Evolutionary conservation across 1,140 invertebrate genomes (phyloP).

Genomic region (Sycophila sp.): DNA sequence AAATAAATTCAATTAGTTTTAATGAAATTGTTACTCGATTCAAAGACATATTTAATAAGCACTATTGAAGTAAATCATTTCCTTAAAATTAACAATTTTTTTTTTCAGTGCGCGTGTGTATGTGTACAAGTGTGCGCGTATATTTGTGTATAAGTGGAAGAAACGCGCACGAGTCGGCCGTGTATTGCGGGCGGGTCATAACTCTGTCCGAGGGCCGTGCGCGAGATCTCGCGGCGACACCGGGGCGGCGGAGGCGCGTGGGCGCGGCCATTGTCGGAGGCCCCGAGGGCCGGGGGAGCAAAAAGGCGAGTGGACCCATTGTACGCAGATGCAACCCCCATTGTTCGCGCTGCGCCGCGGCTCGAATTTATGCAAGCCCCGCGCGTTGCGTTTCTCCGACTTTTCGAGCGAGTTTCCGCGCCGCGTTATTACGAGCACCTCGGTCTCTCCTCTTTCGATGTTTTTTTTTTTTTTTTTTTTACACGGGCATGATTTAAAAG

Average conservation of each 20-base stretch:
- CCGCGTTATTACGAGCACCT: too few species aligned
- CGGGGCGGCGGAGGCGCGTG: slow-evolving; percentile 26
- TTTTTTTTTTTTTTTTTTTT: background rate
- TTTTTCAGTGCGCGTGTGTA: too few species aligned
- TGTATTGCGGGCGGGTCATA: background rate
- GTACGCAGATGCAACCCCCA: slow-evolving; percentile 41
- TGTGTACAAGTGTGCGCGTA: too few species aligned
- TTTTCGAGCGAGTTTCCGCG: background rate
- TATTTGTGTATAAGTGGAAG: too few species aligned
- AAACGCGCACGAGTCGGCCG: background rate
- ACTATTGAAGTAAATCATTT: too few species aligned
- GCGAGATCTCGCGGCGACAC: background rate
- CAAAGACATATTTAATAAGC: too few species aligned
- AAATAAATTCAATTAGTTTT: too few species aligned
- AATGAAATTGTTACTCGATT: too few species aligned
- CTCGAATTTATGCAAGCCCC: slow-evolving; percentile 48
- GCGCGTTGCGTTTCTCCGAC: slow-evolving; percentile 39
- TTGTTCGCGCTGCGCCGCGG: slow-evolving; percentile 45
- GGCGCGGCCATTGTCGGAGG: slow-evolving; percentile 31
- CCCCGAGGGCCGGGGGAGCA: slow-evolving; percentile 14
- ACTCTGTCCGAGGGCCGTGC: background rate
- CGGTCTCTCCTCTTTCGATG: background rate
- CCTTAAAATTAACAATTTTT: too few species aligned
- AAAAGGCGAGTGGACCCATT: slow-evolving; percentile 28
- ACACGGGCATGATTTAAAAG: background rate